Evolutionary conservation across 1,140 invertebrate species (phyloP).

Genomic region (Drosophila arizonae): DNA sequence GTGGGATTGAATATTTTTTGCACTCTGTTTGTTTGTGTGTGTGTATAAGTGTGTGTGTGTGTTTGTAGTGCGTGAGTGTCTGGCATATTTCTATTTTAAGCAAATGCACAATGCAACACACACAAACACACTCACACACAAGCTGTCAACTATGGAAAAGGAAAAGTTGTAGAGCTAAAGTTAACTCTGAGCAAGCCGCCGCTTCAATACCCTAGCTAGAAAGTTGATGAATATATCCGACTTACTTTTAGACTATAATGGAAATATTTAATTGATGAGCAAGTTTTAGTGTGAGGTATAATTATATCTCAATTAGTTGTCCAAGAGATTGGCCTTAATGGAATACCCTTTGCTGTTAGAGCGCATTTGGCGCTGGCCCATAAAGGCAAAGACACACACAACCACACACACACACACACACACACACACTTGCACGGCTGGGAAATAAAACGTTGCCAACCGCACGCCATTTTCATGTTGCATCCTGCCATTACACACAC

Average conservation of each 20-base stretch:
- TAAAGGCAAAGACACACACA: slow-evolving; percentile 27
- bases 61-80: slow-evolving; percentile 26
- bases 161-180: slow-evolving; percentile 21
- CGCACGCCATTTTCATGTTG: slow-evolving; percentile 79
- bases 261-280: no score
- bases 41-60: slow-evolving; percentile 1
- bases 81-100: slow-evolving; percentile 50
- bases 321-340: background rate
- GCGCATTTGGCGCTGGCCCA: slow-evolving; percentile 1
- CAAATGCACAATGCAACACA: slow-evolving; percentile 45
- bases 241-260: no score
- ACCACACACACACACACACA: background rate
- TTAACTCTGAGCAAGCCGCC: no score
- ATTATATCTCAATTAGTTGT: no score
- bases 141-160: slow-evolving; percentile 13
- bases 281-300: no score
- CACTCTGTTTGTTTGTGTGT: background rate
- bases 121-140: slow-evolving; percentile 22
- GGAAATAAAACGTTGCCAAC: slow-evolving; percentile 77
- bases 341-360: background rate
- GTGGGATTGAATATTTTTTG: slow-evolving; percentile 67
- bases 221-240: no score
- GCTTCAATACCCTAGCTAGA: background rate
- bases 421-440: slow-evolving; percentile 5
- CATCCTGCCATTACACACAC: slow-evolving; percentile 71